Evolutionary conservation across 1,140 invertebrate genomes (phyloP), one percentile per base, ranked within the genome.

Genomic region (Zelostemma sp.): DNA sequence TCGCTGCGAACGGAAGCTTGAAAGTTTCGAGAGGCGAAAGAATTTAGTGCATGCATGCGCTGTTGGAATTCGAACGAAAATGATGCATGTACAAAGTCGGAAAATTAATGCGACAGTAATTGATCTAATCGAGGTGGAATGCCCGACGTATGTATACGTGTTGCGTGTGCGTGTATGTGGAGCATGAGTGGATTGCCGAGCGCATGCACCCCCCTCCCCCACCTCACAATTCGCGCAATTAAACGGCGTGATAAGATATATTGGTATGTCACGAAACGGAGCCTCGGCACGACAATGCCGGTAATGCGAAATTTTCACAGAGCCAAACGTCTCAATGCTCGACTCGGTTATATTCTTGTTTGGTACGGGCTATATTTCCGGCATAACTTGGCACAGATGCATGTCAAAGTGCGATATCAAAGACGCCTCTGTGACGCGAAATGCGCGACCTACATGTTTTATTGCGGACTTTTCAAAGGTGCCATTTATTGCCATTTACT

Each of bases 381-480:
- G 69, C 66, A 72, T 67, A 67, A 64, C 69, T 67, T 64, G 69
- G 64, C 60, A 68, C 60, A 67, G 61, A 72, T 72, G 63, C 50
- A 69, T 65, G 62, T 49, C 40, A 60, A 69, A 59, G 56, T 64
- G 63, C 57, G 65, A 35, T 35, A 35, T 55, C 67, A 73, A 75
- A 62, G 66, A 68, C 61, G 68, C 70, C 71, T 69, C 64, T 43
- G 51, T 56, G 41, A 54, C 51, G 64, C 64, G 55, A 70, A 50
- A 61, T 63, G 53, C 21, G 69, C 35, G 69, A 72, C 69, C 69
- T 63, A 67, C 66, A 72, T 72, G 64, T 68, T 57, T 55, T 63
- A 51, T 56, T 56, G 60, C 63, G 62, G 25, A 28, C 25, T 28
- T 28, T 28, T 28, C 25, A 28, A 4, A 8, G 25, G 8, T 28